Conservation (phyloP, 2,797 vertebrate species). For the Hozukius guyotensis region DNA sequence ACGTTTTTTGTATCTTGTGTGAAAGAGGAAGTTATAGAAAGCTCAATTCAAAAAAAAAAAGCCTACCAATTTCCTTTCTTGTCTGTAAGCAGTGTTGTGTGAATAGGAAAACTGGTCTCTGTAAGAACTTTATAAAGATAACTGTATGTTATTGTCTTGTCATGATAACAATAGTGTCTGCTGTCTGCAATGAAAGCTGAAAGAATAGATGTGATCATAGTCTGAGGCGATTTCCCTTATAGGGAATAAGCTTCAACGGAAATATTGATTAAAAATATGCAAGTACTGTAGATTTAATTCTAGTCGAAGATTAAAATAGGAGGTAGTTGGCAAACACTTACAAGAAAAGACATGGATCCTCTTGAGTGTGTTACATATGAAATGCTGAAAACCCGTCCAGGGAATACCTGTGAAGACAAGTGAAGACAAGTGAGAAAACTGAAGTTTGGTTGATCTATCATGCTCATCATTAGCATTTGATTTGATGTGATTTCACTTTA, state of each 20-base stretch:
- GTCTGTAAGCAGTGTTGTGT: fast-evolving
- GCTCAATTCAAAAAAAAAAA: background rate
- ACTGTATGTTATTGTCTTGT: background rate
- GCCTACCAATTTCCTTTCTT: background rate
- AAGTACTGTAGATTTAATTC: background rate
- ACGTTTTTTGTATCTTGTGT: background rate
- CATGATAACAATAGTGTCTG: background rate
- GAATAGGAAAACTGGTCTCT: background rate
- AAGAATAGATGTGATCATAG: background rate
- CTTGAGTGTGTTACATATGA: conserved; percentile 61
- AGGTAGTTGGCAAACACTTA: conserved; percentile 64
- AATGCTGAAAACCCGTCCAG: conserved; percentile 57
- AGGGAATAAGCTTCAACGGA: background rate
- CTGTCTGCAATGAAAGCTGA: background rate
- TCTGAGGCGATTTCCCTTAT: background rate
- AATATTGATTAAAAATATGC: background rate
- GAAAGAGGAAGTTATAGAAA: background rate
- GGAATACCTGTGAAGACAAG: conserved; percentile 57
- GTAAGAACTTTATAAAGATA: background rate
- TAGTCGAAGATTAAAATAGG: background rate
- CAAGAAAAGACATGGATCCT: conserved; percentile 89
- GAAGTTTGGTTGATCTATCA: background rate
- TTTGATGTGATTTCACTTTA: background rate
- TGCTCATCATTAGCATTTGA: background rate
- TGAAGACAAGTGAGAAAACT: conserved; percentile 13